A percentile compares a stretch with the other conserved stretches of the same genome.
Conservation (phyloP, 2,113 vertebrate genomes). For the Gyps fulvus region DNA sequence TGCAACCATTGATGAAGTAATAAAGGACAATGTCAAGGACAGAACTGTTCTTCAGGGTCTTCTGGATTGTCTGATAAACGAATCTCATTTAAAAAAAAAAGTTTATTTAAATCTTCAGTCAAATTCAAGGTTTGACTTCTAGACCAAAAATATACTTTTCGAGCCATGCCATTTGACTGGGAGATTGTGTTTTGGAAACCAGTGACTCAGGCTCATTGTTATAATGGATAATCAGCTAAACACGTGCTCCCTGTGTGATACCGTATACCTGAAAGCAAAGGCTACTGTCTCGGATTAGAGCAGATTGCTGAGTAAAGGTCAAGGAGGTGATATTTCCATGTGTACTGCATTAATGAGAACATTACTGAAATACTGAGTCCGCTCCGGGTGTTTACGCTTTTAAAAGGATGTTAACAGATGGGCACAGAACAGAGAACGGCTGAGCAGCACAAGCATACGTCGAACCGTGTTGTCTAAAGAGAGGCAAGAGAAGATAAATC, state of each 20-base stretch:
- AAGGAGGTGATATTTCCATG: conserved; percentile 15
- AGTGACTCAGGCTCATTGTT: not conserved
- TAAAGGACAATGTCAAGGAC: not conserved
- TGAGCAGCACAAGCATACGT: not conserved
- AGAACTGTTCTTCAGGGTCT: not conserved
- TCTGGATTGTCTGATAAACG: not conserved
- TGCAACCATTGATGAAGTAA: not conserved
- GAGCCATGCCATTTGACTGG: not conserved
- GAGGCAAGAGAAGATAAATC: not conserved
- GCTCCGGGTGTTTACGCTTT: not conserved
- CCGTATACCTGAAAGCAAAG: not conserved
- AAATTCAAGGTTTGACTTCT: not conserved
- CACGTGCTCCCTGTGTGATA: not conserved
- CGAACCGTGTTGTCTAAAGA: not conserved
- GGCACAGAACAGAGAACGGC: not conserved
- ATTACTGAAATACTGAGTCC: not conserved
- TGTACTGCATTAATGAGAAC: not conserved
- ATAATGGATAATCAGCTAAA: not conserved
- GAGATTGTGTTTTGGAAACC: not conserved
- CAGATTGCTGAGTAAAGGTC: conserved; percentile 36
- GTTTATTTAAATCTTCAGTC: not conserved
- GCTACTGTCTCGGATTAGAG: not conserved
- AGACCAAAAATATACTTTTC: not conserved
- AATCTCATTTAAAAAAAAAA: not conserved
- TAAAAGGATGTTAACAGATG: conserved; percentile 19